Evolutionary conservation across 2,113 vertebrate genomes (phyloP).

Genomic region (Tautogolabrus adspersus): DNA sequence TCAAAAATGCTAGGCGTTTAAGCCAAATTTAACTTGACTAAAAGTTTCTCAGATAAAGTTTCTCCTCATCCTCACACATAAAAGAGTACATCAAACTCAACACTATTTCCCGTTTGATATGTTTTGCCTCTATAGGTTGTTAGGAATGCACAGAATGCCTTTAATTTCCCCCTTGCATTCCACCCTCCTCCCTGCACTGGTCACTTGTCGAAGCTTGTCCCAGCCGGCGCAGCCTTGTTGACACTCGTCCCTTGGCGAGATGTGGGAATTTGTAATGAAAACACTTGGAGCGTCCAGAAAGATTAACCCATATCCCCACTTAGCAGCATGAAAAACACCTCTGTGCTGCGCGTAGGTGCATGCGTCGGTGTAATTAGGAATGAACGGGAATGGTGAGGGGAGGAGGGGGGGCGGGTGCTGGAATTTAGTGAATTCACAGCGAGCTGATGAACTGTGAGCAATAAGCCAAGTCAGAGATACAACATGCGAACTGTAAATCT

Average conservation of each 20-base stretch:
- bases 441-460: slow-evolving; percentile 1
- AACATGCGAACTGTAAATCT: slow-evolving; percentile 10
- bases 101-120: slow-evolving; percentile 8
- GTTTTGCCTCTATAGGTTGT: slow-evolving; percentile 56
- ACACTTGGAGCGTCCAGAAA: slow-evolving; percentile 51
- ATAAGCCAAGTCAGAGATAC: not conserved
- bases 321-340: slow-evolving; percentile 50
- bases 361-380: slow-evolving; percentile 30
- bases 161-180: slow-evolving; percentile 73
- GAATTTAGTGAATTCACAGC: slow-evolving; percentile 3
- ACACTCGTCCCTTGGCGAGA: slow-evolving; percentile 57
- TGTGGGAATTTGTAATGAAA: slow-evolving; percentile 72
- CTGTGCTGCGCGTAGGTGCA: slow-evolving; percentile 3
- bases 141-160: slow-evolving; percentile 76
- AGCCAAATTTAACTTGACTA: not conserved
- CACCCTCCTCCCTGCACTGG: slow-evolving; percentile 55
- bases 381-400: slow-evolving; percentile 2
- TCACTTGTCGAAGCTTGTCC: slow-evolving; percentile 81
- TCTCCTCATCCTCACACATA: not conserved
- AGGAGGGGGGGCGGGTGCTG: not conserved
- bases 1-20: not conserved
- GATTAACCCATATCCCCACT: slow-evolving; percentile 71
- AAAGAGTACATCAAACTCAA: not conserved
- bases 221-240: slow-evolving; percentile 65
- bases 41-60: not conserved